These are phyloP conservation scores for Anhinga anhinga DNA, from an alignment of 2,113 vertebrate species.

Conservation along the genomic window DNA sequence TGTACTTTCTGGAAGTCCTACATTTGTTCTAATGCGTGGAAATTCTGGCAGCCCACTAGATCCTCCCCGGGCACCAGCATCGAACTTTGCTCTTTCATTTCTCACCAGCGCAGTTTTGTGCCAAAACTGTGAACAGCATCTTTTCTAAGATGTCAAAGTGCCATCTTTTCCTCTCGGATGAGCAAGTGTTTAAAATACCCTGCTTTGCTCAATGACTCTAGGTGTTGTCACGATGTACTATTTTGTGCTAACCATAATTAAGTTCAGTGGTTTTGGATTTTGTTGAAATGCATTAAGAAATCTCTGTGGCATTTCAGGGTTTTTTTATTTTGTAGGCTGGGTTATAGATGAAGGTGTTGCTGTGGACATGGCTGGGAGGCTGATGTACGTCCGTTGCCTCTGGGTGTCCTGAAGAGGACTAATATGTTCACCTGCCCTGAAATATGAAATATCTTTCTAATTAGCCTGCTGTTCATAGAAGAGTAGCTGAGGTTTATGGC, in stretches of 20 bases:
- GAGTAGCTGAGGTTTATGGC: neutral
- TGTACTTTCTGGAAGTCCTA: neutral
- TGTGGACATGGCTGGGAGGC: neutral
- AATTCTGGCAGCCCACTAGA: neutral
- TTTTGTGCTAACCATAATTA: neutral
- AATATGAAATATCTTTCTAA: neutral
- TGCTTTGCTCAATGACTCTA: neutral
- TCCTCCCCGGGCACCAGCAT: neutral
- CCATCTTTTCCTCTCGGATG: neutral
- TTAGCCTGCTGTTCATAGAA: neutral
- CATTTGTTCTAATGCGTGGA: neutral
- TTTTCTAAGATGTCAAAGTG: neutral
- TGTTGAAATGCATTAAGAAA: neutral
- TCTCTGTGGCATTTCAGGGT: neutral
- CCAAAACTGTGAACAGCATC: neutral
- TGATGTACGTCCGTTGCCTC: neutral
- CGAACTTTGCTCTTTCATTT: neutral
- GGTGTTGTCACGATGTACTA: accelerated
- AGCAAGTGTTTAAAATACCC: neutral
- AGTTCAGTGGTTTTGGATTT: neutral
- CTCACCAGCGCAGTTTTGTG: accelerated
- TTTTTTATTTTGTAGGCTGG: too few relatives aligned
- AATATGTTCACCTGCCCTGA: neutral
- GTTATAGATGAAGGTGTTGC: accelerated
- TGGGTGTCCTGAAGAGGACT: neutral